These are phyloP conservation scores for Catajapyx aquilonaris DNA, from an alignment of 1,140 invertebrate species.

Conservation along the genomic window DNA sequence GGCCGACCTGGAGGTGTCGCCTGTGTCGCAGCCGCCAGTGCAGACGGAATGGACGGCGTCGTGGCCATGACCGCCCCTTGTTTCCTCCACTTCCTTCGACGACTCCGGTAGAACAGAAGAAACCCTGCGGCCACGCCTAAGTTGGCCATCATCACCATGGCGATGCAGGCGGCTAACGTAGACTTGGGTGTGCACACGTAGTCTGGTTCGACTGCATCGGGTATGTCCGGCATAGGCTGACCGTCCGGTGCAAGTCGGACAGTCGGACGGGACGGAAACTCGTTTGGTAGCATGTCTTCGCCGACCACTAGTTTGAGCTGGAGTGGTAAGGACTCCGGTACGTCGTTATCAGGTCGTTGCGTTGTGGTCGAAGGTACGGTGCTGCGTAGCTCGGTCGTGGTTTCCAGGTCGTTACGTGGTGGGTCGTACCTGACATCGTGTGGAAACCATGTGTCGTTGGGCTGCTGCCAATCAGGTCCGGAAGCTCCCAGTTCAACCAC, in stretches of 20 bases:
- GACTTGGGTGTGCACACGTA: conserved; percentile 17
- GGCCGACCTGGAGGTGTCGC: conserved; percentile 6
- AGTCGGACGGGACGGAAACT: conserved; percentile 6
- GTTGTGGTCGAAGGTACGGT: background rate
- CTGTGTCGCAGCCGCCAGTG: conserved; percentile 18
- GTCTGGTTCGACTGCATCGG: conserved; percentile 8
- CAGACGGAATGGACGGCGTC: conserved; percentile 2
- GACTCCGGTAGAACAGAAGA: conserved; percentile 17
- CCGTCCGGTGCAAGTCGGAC: too few relatives aligned
- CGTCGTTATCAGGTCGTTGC: background rate
- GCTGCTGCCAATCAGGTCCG: background rate
- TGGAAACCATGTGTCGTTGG: background rate
- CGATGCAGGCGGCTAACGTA: conserved; percentile 16
- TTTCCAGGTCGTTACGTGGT: background rate
- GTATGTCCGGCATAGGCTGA: too few relatives aligned
- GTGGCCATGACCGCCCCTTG: conserved; percentile 7
- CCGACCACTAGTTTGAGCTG: background rate
- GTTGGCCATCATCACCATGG: conserved; percentile 17
- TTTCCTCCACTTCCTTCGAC: conserved; percentile 14
- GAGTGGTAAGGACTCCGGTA: background rate
- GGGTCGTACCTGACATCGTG: background rate
- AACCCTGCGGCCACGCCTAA: conserved; percentile 15
- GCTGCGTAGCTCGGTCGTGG: background rate
- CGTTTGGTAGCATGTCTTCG: background rate
- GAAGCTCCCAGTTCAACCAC: background rate